A percentile compares a stretch with the other conserved stretches of the same genome.
These are phyloP conservation scores for Plotosus lineatus DNA, from an alignment of 2,113 vertebrate genomes.

Conservation along the genomic window DNA sequence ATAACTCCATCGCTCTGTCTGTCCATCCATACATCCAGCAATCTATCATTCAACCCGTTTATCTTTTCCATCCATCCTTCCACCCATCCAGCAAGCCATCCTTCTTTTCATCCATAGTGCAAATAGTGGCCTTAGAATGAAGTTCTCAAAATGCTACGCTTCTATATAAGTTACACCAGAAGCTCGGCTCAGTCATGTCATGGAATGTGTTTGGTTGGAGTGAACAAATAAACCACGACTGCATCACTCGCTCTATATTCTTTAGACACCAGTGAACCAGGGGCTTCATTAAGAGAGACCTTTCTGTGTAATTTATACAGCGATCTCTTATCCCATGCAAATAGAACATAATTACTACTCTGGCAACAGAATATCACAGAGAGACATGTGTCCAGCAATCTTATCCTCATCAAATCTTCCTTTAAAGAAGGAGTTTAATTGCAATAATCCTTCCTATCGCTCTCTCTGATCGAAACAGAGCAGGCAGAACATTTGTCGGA, in stretches of 20 bases:
- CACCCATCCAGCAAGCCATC: too few species aligned
- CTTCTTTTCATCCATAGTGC: too few species aligned
- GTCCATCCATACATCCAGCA: too few species aligned
- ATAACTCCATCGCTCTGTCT: too few species aligned
- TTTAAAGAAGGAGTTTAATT: neutral
- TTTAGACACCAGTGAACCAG: too few species aligned
- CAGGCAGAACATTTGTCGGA: slow-evolving; percentile 64
- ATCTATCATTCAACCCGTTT: too few species aligned
- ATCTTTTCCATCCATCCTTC: too few species aligned
- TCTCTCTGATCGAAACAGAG: slow-evolving; percentile 55
- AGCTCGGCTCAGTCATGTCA: too few species aligned
- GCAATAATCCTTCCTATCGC: neutral
- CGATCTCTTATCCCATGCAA: neutral
- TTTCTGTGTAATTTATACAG: neutral
- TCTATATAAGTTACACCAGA: too few species aligned
- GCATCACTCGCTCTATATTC: neutral
- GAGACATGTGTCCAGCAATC: neutral
- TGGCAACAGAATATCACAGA: neutral
- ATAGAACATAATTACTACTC: neutral
- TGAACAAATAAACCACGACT: neutral
- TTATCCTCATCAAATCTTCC: neutral
- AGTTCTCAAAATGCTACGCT: too few species aligned
- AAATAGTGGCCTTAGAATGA: too few species aligned
- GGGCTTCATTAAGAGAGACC: neutral
- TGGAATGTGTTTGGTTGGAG: too few species aligned